phyloP scores from a whole-genome alignment of 2,888 invertebrate genomes.

The Fragum sueziense region DNA sequence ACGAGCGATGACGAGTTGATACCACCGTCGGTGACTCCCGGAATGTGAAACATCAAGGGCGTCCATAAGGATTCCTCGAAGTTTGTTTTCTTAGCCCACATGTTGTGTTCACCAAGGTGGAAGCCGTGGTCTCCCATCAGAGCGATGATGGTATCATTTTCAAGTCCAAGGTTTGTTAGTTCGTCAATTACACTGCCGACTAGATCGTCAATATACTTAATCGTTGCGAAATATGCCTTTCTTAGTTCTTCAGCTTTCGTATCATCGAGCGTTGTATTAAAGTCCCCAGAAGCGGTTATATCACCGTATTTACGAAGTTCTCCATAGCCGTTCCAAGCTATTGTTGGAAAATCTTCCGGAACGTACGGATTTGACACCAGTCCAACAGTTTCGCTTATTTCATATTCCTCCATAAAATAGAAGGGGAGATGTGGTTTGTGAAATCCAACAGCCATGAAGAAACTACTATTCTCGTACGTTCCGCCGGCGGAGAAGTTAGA shows the following conservation, averaged over 20 bases:
- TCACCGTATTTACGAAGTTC: constrained; percentile 11
- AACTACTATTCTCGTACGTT: neutral
- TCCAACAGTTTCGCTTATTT: constrained; percentile 5
- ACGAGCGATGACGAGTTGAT: neutral
- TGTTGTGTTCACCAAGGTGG: constrained; percentile 3
- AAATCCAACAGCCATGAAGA: constrained; percentile 9
- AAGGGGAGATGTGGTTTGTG: neutral
- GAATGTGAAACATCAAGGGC: constrained; percentile 17
- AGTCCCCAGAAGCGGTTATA: neutral
- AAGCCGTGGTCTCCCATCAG: constrained; percentile 6
- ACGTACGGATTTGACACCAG: neutral
- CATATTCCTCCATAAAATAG: constrained; percentile 1
- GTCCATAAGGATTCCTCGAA: constrained; percentile 15
- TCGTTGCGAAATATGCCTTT: constrained; percentile 10
- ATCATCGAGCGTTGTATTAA: neutral
- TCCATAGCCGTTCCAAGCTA: constrained; percentile 2
- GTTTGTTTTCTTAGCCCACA: constrained; percentile 6
- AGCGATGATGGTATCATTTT: constrained; percentile 6
- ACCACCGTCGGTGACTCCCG: neutral
- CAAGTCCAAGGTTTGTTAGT: constrained; percentile 1
- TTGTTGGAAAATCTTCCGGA: neutral
- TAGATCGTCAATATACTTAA: neutral
- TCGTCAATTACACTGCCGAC: neutral
- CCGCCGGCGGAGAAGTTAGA: neutral
- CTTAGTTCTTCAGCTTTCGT: constrained; percentile 2